Evolutionary conservation across 1,140 invertebrate species (phyloP).

Genomic region (Pseudomyrmex sp.): DNA sequence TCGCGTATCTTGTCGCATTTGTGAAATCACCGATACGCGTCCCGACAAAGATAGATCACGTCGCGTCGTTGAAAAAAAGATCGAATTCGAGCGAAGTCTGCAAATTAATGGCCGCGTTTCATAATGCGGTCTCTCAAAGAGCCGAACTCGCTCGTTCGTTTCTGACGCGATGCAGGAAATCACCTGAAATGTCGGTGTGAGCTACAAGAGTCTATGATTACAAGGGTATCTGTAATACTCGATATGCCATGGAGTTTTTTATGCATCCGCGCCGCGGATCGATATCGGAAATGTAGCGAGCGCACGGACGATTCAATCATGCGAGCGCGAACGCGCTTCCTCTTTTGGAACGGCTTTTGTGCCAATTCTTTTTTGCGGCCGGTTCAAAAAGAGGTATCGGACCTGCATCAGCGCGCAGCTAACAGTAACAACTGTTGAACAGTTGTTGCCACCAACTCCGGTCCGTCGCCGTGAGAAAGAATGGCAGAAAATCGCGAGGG

Average conservation of each 20-base stretch:
- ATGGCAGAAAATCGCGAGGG: constrained; percentile 41
- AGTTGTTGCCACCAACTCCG: constrained; percentile 59
- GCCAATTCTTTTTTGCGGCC: constrained; percentile 47
- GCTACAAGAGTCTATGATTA: constrained; percentile 57
- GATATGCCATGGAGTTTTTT: constrained; percentile 62
- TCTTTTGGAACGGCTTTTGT: constrained; percentile 32
- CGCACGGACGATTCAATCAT: constrained; percentile 46
- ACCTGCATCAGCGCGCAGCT: constrained; percentile 52
- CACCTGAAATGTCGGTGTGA: constrained; percentile 20
- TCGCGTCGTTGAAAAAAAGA: constrained; percentile 34
- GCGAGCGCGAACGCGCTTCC: constrained; percentile 29
- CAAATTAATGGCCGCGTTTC: constrained; percentile 27
- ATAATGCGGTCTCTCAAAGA: constrained; percentile 43
- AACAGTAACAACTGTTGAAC: constrained; percentile 66
- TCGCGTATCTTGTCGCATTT: not conserved
- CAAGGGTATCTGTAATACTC: constrained; percentile 57
- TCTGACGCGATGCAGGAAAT: constrained; percentile 21
- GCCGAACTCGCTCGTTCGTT: not conserved
- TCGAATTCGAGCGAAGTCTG: constrained; percentile 18
- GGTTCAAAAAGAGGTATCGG: constrained; percentile 68
- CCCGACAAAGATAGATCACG: not conserved
- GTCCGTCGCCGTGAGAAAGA: constrained; percentile 38
- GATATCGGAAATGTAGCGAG: constrained; percentile 52
- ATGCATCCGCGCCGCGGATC: constrained; percentile 33
- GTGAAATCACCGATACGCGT: not conserved